Conservation (phyloP, 2,797 vertebrate genomes). For the Myioborus melanocephalus region DNA sequence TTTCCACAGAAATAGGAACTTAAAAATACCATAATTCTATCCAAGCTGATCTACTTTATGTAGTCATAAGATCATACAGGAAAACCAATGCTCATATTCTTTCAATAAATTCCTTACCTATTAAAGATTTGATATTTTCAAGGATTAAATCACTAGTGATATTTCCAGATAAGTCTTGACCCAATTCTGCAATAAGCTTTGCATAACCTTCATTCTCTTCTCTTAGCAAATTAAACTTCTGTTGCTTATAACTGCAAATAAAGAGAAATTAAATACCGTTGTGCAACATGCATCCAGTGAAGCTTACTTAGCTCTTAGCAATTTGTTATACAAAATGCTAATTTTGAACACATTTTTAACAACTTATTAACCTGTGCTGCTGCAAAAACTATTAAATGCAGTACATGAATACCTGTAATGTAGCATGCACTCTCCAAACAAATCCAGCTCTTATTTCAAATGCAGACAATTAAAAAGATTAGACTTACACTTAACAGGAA, state of each 20-base stretch:
- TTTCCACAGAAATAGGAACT: not conserved
- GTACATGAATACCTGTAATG: not conserved
- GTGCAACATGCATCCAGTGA: not conserved
- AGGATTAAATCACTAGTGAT: constrained; percentile 93
- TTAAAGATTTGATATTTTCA: constrained; percentile 98
- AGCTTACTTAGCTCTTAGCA: not conserved
- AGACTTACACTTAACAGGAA: not conserved
- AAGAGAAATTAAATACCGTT: constrained; percentile 48
- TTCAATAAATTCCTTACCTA: constrained; percentile 81
- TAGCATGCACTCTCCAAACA: not conserved
- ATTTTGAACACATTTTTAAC: not conserved
- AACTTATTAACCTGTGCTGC: not conserved
- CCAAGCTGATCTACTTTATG: not conserved
- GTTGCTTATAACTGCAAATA: constrained; percentile 93
- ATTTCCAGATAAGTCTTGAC: constrained; percentile 94
- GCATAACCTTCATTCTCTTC: constrained; percentile 99
- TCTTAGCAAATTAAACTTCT: constrained; percentile 97
- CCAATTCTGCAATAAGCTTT: constrained; percentile 95
- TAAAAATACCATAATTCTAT: not conserved
- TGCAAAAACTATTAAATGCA: not conserved
- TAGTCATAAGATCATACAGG: not conserved
- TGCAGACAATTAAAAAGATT: not conserved
- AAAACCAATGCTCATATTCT: not conserved
- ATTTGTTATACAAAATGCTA: not conserved
- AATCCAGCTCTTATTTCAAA: not conserved